Conservation (phyloP, 2,888 invertebrate genomes). For the Cyclophora albipunctata region DNA sequence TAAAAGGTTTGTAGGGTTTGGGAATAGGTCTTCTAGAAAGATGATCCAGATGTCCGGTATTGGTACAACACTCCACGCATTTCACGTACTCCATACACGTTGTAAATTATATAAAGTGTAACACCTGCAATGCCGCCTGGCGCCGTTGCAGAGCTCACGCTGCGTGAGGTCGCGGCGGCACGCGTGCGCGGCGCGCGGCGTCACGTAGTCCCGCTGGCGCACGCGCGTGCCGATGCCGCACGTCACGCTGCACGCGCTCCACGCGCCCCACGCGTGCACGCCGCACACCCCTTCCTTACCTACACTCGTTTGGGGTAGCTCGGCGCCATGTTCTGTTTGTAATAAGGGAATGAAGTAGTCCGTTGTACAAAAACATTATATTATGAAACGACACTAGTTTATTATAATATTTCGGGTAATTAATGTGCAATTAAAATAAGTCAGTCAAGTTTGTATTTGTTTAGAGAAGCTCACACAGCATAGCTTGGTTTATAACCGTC, state of each 20-base stretch:
- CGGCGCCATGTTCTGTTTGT: conserved; percentile 16
- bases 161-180: conserved; percentile 79
- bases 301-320: conserved; percentile 29
- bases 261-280: conserved; percentile 83
- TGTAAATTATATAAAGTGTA: too few species aligned
- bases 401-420: too few species aligned
- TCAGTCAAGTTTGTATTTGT: background rate
- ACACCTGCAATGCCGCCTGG: conserved; percentile 65
- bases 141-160: conserved; percentile 65
- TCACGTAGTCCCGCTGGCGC: conserved; percentile 72
- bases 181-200: conserved; percentile 47
- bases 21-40: too few species aligned
- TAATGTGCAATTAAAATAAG: too few species aligned
- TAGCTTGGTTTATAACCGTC: conserved; percentile 61
- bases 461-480: conserved; percentile 31
- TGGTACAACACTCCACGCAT: too few species aligned
- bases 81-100: too few species aligned
- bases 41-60: too few species aligned
- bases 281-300: conserved; percentile 75
- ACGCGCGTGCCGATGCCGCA: conserved; percentile 84
- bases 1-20: too few species aligned
- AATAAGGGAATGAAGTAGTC: background rate
- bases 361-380: too few species aligned
- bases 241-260: conserved; percentile 86
- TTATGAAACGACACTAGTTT: too few species aligned